phyloP scores from a whole-genome alignment of 2,888 invertebrate species.

The Agriopis aurantiaria region DNA sequence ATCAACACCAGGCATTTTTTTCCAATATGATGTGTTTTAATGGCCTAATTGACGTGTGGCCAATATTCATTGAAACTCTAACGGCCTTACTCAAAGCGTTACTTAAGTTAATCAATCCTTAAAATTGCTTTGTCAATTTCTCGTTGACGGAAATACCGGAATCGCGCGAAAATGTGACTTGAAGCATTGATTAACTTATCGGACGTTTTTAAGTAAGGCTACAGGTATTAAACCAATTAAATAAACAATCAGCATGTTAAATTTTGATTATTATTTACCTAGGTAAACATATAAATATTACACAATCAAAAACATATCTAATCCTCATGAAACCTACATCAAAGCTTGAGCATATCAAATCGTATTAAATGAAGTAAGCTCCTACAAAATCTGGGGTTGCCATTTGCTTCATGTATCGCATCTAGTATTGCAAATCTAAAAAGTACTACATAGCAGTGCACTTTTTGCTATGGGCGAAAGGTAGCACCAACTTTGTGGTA shows the following conservation, averaged over 20 bases:
- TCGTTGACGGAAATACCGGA: too few species aligned
- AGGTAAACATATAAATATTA: not conserved
- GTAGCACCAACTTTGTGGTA: slow-evolving; percentile 3
- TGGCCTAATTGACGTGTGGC: too few species aligned
- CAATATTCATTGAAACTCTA: too few species aligned
- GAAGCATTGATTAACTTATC: too few species aligned
- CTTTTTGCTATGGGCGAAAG: not conserved
- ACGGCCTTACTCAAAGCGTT: too few species aligned
- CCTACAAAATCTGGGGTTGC: not conserved
- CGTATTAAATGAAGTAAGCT: not conserved
- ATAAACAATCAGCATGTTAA: too few species aligned
- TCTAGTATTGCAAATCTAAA: not conserved
- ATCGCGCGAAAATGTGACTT: too few species aligned
- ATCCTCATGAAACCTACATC: slow-evolving; percentile 11
- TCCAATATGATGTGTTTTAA: too few species aligned
- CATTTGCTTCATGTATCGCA: not conserved
- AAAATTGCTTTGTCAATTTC: too few species aligned
- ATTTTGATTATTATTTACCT: not conserved
- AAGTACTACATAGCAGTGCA: not conserved
- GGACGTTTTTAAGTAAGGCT: too few species aligned
- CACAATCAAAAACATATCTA: not conserved
- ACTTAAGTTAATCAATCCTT: too few species aligned
- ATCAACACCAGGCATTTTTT: not conserved
- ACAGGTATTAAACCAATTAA: too few species aligned
- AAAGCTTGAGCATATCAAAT: slow-evolving; percentile 15